Percentiles rank a stretch among this genome's conserved stretches.
Conservation (phyloP, 1,140 invertebrate genomes). For the Drosophila neocordata region DNA sequence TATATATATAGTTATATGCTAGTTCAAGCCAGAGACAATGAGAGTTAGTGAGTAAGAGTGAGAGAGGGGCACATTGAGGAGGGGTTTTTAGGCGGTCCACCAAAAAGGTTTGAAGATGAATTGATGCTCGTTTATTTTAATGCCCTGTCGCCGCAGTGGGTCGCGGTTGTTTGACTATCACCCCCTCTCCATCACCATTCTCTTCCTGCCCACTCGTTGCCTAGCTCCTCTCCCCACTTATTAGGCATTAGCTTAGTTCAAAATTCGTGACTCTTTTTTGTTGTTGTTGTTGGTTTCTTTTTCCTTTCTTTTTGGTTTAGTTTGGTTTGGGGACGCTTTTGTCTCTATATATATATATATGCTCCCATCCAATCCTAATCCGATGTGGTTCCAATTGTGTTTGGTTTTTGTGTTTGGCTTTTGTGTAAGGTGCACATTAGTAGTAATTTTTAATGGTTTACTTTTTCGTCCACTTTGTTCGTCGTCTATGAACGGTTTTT, state of each 20-base stretch:
- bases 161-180: no score
- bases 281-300: conserved; percentile 15
- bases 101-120: conserved; percentile 78
- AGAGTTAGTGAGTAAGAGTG: background rate
- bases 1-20: conserved; percentile 5
- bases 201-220: no score
- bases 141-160: conserved; percentile 81
- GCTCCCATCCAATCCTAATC: conserved; percentile 15
- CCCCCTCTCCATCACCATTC: background rate
- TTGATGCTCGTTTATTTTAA: conserved; percentile 81
- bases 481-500: conserved; percentile 62
- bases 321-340: conserved; percentile 44
- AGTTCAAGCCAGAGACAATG: conserved; percentile 7
- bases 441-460: conserved; percentile 81
- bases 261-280: conserved; percentile 67
- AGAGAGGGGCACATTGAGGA: background rate
- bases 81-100: conserved; percentile 48
- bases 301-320: no score
- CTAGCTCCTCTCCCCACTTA: conserved; percentile 26
- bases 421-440: conserved; percentile 81
- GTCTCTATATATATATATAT: conserved; percentile 27
- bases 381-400: conserved; percentile 27
- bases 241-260: conserved; percentile 64
- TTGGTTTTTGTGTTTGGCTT: conserved; percentile 33
- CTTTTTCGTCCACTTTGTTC: conserved; percentile 72